Evolutionary conservation across 2,888 invertebrate genomes (phyloP).

Genomic region (Mylabris sibirica): DNA sequence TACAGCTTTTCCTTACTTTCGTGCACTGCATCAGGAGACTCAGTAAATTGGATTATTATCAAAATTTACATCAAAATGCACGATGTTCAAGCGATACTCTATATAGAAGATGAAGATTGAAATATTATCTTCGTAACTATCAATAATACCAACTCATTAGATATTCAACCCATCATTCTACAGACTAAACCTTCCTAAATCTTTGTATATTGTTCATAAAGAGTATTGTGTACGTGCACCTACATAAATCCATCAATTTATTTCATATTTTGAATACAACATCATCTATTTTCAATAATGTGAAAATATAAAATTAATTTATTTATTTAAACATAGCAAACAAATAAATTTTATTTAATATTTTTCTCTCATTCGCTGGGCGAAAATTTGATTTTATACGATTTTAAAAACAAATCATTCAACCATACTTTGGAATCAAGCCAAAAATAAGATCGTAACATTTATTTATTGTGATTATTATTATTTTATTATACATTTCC

Average conservation of each 20-base stretch:
- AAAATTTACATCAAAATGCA: no score
- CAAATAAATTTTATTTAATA: not conserved
- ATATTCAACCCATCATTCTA: not conserved
- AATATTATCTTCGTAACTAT: not conserved
- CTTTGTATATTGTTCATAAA: not conserved
- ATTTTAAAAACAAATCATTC: not conserved
- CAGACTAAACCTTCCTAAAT: not conserved
- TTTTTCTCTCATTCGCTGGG: not conserved
- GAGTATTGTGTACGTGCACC: not conserved
- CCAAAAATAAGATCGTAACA: not conserved
- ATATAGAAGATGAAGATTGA: no score
- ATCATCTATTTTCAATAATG: not conserved
- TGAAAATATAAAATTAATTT: not conserved
- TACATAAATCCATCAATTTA: conserved; percentile 6
- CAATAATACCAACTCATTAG: not conserved
- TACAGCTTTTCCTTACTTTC: no score
- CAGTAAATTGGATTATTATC: no score
- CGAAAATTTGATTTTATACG: not conserved
- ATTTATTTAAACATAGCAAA: not conserved
- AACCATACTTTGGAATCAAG: not conserved
- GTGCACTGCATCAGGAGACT: no score
- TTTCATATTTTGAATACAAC: not conserved
- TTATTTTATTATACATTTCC: not conserved
- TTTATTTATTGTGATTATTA: not conserved
- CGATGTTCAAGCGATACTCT: no score